phyloP scores from a whole-genome alignment of 2,888 invertebrate species.

The Dione juno region DNA sequence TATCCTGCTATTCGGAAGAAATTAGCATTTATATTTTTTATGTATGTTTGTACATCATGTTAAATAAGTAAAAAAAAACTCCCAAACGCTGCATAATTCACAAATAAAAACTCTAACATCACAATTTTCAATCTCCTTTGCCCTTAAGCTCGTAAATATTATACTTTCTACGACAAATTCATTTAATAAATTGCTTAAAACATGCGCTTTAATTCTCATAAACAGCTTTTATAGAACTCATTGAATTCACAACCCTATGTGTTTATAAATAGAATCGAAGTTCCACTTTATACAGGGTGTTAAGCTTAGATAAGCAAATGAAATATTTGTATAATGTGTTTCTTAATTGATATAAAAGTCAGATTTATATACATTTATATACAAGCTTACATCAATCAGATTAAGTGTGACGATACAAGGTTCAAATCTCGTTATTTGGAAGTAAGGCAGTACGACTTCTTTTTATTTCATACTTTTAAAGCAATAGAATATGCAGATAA shows the following conservation, averaged over 20 bases:
- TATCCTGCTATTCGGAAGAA: no score
- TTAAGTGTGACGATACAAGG: neutral
- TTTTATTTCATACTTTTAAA: no score
- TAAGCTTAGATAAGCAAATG: constrained; percentile 14
- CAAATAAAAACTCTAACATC: constrained; percentile 33
- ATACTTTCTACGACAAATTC: constrained; percentile 45
- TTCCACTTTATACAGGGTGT: neutral
- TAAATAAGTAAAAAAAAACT: neutral
- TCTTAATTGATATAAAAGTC: constrained; percentile 34
- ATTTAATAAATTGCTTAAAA: constrained; percentile 41
- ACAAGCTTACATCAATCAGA: constrained; percentile 3
- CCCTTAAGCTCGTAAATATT: constrained; percentile 44
- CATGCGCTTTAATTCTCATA: constrained; percentile 26
- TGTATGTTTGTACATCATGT: no score
- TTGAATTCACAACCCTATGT: neutral
- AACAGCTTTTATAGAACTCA: neutral
- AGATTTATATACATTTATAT: constrained; percentile 6
- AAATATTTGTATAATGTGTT: constrained; percentile 27
- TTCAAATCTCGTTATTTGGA: neutral
- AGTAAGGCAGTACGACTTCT: no score
- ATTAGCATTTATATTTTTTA: no score
- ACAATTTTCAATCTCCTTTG: constrained; percentile 38
- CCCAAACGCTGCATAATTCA: constrained; percentile 25
- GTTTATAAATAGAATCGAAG: neutral
- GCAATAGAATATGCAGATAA: no score